Evolutionary conservation across 2,797 vertebrate genomes (phyloP).

Genomic region (Neosalanx taihuensis): DNA sequence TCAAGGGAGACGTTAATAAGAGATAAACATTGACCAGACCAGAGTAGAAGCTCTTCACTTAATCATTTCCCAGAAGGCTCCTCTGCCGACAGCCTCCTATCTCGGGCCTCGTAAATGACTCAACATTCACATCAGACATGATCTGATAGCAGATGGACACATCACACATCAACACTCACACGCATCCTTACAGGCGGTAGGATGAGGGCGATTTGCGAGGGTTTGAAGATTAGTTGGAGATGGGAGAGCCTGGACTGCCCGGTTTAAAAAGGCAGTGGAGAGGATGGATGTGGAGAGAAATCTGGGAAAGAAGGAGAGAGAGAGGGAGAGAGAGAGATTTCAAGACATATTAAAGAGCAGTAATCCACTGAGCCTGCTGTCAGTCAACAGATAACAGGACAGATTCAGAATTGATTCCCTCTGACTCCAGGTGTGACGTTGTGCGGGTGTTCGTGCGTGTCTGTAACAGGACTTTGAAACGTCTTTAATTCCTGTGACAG

Average conservation of each 20-base stretch:
- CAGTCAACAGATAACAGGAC: constrained; percentile 29
- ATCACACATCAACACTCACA: constrained; percentile 17
- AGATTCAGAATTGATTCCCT: constrained; percentile 21
- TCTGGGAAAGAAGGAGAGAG: constrained; percentile 27
- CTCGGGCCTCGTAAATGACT: constrained; percentile 21
- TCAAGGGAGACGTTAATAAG: not conserved
- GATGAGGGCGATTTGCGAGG: not conserved
- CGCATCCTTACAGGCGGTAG: constrained; percentile 9
- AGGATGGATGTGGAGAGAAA: constrained; percentile 22
- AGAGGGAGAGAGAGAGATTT: constrained; percentile 31
- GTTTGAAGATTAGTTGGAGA: constrained; percentile 28
- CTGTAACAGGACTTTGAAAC: too few species aligned
- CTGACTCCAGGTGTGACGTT: too few species aligned
- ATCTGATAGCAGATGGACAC: not conserved
- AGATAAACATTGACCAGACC: constrained; percentile 14
- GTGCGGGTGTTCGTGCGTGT: too few species aligned
- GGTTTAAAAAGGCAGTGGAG: too few species aligned
- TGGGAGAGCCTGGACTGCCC: too few species aligned
- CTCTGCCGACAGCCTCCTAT: not conserved
- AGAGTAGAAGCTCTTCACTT: constrained; percentile 29
- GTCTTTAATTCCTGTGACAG: too few species aligned
- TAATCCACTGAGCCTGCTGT: constrained; percentile 29
- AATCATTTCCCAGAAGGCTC: constrained; percentile 26
- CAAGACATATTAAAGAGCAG: constrained; percentile 34
- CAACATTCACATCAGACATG: constrained; percentile 1